Evolutionary conservation across 2,888 invertebrate species (phyloP), one percentile per base, ranked within the genome.

Genomic region (Cataglyphis altisquamis): DNA sequence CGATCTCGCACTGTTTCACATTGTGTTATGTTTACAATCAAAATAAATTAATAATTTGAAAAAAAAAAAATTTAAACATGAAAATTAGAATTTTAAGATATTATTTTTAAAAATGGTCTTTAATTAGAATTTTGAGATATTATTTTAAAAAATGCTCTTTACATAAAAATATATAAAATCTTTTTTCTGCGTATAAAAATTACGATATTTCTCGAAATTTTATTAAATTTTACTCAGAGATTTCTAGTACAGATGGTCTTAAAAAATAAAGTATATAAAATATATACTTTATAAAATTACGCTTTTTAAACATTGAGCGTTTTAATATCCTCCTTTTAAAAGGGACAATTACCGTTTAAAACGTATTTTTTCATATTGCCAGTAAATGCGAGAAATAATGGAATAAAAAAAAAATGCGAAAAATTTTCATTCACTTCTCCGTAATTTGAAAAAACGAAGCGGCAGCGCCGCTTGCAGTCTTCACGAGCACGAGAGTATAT

Each of bases 401-500:
- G 12, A 64, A 55, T 0, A 29, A 36, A 12, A 18, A 18, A 18
- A 21, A 62, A 25, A 57, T 3, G n/a, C 45, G 2, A 45, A 45
- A 25, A 60, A 32, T 12, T 70, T 74, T 70, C 68, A 8, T 77
- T 82, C 84, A 52, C 60, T 86, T 45, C 18, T 29, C 21, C 32
- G 15, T 64, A 57, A 67, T 21, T 57, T 52, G 29, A 68, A 18
- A 64, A 77, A 83, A 83, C 57, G 66, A 32, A 29, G 29, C 84
- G 45, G 75, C 48, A 64, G 45, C 60, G 82, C 55, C 82, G 77
- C 85, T 89, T 81, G 85, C 45, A 73, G 82, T 82, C 21, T n/a
- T 57, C 63, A 12, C 75, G 80, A 88, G 77, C 88, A 77, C 77
- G 86, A 88, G 86, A 88, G 84, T 90, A 85, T 88, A 70, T 25